phyloP scores from a whole-genome alignment of 2,888 invertebrate species.

The Tachystola acroxantha region DNA sequence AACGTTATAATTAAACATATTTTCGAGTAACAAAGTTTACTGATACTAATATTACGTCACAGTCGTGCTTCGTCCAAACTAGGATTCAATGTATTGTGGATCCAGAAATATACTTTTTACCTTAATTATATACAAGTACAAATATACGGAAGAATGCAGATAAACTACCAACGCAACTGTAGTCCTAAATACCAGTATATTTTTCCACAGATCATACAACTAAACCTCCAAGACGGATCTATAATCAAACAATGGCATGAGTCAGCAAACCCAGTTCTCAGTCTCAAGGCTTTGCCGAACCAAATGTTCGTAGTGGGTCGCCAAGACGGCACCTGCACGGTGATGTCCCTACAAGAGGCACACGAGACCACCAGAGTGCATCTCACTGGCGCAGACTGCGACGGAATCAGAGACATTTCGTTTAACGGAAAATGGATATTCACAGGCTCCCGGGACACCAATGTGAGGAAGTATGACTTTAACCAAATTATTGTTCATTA shows the following conservation, averaged over 20 bases:
- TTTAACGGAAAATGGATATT: constrained; percentile 79
- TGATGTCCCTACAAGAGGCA: constrained; percentile 57
- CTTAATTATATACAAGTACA: no score
- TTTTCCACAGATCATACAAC: constrained; percentile 47
- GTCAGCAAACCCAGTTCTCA: constrained; percentile 76
- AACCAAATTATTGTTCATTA: constrained; percentile 68
- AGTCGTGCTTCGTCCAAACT: no score
- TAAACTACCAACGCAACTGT: no score
- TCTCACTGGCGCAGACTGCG: constrained; percentile 84
- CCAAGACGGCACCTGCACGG: constrained; percentile 81
- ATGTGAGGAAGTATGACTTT: constrained; percentile 80
- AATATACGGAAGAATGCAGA: no score
- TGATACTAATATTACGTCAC: no score
- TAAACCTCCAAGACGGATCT: constrained; percentile 45
- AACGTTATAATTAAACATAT: no score
- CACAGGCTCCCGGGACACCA: constrained; percentile 80
- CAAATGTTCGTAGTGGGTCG: constrained; percentile 76
- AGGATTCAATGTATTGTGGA: no score
- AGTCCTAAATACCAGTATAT: background rate
- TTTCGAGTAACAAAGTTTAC: no score
- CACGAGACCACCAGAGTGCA: constrained; percentile 56
- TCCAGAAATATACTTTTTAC: no score
- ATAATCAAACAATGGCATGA: constrained; percentile 64
- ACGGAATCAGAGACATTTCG: constrained; percentile 81
- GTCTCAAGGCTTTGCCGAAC: constrained; percentile 62